A percentile compares a stretch with the other conserved stretches of the same genome.
phyloP scores from a whole-genome alignment of 2,888 invertebrate genomes.

The Hypena proboscidalis region DNA sequence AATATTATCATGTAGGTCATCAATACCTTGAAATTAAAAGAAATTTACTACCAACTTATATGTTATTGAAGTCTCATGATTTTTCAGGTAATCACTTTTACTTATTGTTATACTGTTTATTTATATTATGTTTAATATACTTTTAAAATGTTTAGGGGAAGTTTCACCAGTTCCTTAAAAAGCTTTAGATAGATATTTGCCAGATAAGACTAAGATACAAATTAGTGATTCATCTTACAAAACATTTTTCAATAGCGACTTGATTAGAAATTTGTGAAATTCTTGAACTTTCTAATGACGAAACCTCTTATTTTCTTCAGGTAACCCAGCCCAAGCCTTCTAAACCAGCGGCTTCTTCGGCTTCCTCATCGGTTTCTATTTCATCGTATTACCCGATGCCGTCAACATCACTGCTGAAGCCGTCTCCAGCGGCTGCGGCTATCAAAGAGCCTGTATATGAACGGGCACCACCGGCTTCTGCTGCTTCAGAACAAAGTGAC shows the following conservation, averaged over 20 bases:
- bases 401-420: conserved; percentile 36
- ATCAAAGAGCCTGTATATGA: conserved; percentile 54
- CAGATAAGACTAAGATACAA: no score
- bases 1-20: no score
- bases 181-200: no score
- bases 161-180: no score
- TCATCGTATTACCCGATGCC: conserved; percentile 39
- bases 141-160: no score
- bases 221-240: no score
- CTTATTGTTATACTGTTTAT: no score
- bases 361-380: conserved; percentile 20
- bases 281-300: background rate
- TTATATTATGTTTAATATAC: no score
- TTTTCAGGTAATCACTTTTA: no score
- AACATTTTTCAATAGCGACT: background rate
- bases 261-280: background rate
- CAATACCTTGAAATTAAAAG: no score
- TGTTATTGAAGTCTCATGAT: no score
- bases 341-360: conserved; percentile 22
- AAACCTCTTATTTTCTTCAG: conserved; percentile 48
- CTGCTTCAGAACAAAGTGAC: conserved; percentile 68
- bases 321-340: conserved; percentile 54
- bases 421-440: conserved; percentile 39
- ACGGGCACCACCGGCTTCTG: conserved; percentile 60
- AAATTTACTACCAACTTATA: no score